These are phyloP conservation scores for Arion vulgaris DNA, from an alignment of 1,140 invertebrate genomes.

Conservation along the genomic window DNA sequence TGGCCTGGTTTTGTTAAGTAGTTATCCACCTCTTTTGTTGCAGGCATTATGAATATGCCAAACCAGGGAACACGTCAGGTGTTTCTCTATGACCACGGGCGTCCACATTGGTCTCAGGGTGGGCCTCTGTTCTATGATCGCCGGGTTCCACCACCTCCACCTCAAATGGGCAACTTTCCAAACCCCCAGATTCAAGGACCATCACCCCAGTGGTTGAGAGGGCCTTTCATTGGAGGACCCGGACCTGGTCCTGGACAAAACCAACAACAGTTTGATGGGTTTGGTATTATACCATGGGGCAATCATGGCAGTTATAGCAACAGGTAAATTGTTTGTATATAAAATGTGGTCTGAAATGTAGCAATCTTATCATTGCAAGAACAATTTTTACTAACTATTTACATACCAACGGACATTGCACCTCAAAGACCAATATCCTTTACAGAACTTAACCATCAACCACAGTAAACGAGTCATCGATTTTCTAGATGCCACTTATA, in stretches of 20 bases:
- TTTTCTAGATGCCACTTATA: too few relatives aligned
- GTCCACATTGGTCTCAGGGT: slow-evolving; percentile 50
- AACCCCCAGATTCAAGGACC: slow-evolving; percentile 37
- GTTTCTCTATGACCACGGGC: slow-evolving; percentile 50
- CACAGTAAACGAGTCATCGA: too few relatives aligned
- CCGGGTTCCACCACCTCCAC: slow-evolving; percentile 42
- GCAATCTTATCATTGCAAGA: too few relatives aligned
- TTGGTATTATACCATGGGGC: slow-evolving; percentile 50
- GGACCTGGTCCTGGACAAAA: slow-evolving; percentile 34
- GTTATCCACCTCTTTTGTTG: neutral
- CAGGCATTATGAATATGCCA: slow-evolving; percentile 53
- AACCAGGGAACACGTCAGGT: slow-evolving; percentile 49
- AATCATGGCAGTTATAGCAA: slow-evolving; percentile 41
- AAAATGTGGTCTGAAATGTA: too few relatives aligned
- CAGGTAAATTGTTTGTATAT: slow-evolving; percentile 4
- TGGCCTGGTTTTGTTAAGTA: too few relatives aligned
- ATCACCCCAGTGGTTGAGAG: slow-evolving; percentile 48
- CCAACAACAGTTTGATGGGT: slow-evolving; percentile 45
- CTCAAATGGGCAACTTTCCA: slow-evolving; percentile 38
- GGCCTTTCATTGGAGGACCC: slow-evolving; percentile 43
- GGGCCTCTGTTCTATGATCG: slow-evolving; percentile 51
- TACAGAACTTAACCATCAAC: too few relatives aligned
- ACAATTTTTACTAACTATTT: too few relatives aligned
- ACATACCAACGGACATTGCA: too few relatives aligned
- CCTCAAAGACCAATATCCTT: too few relatives aligned